Conservation (phyloP, 2,797 vertebrate species). For the Stomatorhinus walkeri region DNA sequence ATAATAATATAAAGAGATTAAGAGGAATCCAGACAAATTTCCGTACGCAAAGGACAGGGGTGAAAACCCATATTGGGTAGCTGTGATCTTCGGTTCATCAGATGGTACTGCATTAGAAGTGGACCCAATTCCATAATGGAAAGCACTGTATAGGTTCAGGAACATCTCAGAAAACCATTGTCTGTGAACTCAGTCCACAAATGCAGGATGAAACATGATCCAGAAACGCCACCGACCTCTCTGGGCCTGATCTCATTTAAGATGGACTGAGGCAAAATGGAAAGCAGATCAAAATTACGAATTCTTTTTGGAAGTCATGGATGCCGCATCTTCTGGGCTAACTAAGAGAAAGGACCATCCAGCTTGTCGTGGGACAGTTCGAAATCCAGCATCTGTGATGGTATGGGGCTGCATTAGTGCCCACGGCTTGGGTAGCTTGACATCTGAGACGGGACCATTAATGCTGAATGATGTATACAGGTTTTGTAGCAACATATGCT, state of each 20-base stretch:
- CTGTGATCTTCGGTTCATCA: not conserved
- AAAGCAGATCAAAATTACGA: not conserved
- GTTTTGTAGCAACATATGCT: not conserved
- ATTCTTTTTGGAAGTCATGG: not conserved
- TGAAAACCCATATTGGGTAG: not conserved
- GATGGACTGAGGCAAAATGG: not conserved
- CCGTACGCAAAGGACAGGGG: not conserved
- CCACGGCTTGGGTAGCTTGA: not conserved
- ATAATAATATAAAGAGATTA: not conserved
- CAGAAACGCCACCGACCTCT: not conserved
- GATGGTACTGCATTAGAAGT: not conserved
- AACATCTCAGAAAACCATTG: not conserved
- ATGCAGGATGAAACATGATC: not conserved
- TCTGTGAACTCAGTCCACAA: not conserved
- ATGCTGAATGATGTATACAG: not conserved
- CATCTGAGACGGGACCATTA: not conserved
- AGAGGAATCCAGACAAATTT: not conserved
- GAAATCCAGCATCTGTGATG: not conserved
- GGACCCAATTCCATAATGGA: not conserved
- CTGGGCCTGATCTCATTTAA: not conserved
- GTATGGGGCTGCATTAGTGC: not conserved
- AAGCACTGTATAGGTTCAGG: not conserved
- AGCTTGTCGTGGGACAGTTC: not conserved
- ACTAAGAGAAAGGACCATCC: not conserved
- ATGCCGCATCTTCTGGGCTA: not conserved